Percentiles rank a stretch among this genome's conserved stretches.
phyloP scores from a whole-genome alignment of 2,113 vertebrate species.

The Malaclemys terrapin region DNA sequence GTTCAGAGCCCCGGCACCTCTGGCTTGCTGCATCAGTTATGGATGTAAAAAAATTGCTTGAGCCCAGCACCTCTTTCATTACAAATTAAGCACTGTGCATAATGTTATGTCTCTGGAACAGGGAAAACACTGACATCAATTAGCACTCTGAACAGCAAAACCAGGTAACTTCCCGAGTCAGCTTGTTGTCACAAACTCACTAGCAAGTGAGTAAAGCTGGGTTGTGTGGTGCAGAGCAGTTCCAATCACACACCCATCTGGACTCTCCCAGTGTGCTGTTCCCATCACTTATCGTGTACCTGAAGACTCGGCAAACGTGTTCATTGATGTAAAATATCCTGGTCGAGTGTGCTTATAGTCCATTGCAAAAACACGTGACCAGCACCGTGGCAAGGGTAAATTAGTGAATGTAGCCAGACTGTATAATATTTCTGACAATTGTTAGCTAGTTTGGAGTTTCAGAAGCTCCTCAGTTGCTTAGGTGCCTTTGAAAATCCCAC shows the following conservation, averaged over 20 bases:
- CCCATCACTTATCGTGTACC: fast-evolving
- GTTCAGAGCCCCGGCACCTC: too few species aligned
- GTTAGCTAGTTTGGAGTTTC: not conserved
- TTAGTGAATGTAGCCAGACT: not conserved
- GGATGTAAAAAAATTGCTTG: too few species aligned
- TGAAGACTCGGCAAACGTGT: not conserved
- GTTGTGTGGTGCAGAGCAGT: too few species aligned
- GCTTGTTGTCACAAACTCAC: too few species aligned
- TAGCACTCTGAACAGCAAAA: not conserved
- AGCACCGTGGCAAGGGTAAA: not conserved
- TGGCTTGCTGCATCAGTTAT: too few species aligned
- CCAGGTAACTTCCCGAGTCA: not conserved
- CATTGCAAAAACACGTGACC: not conserved
- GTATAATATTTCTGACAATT: not conserved
- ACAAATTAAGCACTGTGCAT: too few species aligned
- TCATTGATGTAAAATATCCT: not conserved
- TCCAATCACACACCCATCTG: fast-evolving
- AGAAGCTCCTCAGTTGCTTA: fast-evolving
- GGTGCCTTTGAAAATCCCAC: not conserved
- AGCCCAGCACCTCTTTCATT: too few species aligned
- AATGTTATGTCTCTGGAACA: not conserved
- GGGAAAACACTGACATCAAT: not conserved
- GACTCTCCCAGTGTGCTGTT: not conserved
- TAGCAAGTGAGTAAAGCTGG: too few species aligned
- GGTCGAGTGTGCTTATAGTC: not conserved